phyloP scores from a whole-genome alignment of 1,140 invertebrate species.

The Lordiphosa collinella region DNA sequence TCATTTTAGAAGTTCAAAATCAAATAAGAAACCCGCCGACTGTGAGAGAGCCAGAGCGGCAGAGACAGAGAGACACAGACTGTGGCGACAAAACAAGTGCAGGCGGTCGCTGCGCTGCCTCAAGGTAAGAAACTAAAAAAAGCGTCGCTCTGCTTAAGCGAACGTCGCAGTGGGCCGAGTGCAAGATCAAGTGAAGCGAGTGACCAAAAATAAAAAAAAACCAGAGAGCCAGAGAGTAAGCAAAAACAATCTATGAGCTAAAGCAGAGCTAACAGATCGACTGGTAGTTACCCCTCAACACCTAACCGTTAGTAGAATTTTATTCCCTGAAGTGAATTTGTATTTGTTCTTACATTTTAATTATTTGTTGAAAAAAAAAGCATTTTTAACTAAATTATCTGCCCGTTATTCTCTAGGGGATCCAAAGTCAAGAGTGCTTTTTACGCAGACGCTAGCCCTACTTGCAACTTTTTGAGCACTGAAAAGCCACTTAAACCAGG shows the following conservation, averaged over 20 bases:
- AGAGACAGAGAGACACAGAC: too few relatives aligned
- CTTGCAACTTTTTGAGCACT: too few relatives aligned
- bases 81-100: conserved; percentile 54
- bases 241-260: not conserved
- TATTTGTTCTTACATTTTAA: too few relatives aligned
- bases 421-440: too few relatives aligned
- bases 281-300: not conserved
- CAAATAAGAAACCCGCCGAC: conserved; percentile 22
- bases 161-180: conserved; percentile 28
- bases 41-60: not conserved
- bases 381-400: too few relatives aligned
- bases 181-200: conserved; percentile 68
- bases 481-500: too few relatives aligned
- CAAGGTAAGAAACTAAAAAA: conserved; percentile 55
- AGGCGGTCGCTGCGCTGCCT: conserved; percentile 37
- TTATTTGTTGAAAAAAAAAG: too few relatives aligned
- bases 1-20: conserved; percentile 60
- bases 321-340: too few relatives aligned
- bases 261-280: not conserved
- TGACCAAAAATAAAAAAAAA: conserved; percentile 37
- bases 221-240: conserved; percentile 16
- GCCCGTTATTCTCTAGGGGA: too few relatives aligned
- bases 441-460: too few relatives aligned
- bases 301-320: too few relatives aligned
- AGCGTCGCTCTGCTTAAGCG: conserved; percentile 17